Conservation (phyloP, 92 coral and sea anemone species). For the Montipora capitata region DNA sequence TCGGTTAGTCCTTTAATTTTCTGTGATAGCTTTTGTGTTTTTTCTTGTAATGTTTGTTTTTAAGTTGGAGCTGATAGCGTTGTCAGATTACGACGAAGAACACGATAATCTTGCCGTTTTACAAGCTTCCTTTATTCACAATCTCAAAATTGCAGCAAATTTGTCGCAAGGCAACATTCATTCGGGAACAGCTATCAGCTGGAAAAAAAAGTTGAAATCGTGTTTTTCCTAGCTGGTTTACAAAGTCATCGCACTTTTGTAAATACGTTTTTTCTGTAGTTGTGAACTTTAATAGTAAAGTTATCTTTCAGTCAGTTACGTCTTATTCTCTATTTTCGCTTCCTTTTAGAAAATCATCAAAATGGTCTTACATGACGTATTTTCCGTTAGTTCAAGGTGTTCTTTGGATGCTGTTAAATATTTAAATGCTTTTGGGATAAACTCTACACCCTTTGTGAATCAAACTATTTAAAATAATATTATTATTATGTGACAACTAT, state of each 20-base stretch:
- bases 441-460: neutral
- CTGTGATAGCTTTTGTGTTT: neutral
- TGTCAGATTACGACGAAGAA: conserved; percentile 44
- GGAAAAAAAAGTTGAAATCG: conserved; percentile 9
- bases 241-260: neutral
- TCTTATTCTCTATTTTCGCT: neutral
- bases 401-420: neutral
- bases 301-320: neutral
- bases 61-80: conserved; percentile 4
- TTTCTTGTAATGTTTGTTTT: conserved; percentile 36
- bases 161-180: neutral
- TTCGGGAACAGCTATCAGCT: neutral
- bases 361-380: conserved; percentile 17
- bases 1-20: neutral
- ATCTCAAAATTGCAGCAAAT: neutral
- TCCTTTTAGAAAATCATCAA: no score
- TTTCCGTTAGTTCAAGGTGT: neutral
- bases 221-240: conserved; percentile 1
- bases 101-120: conserved; percentile 40
- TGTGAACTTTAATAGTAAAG: neutral
- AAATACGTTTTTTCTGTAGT: neutral
- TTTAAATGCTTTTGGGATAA: neutral
- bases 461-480: neutral
- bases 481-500: no score
- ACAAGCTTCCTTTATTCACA: conserved; percentile 20